Base-by-base conservation (phyloP, 2,113 vertebrate species). In the Syngnathus floridae region DNA sequence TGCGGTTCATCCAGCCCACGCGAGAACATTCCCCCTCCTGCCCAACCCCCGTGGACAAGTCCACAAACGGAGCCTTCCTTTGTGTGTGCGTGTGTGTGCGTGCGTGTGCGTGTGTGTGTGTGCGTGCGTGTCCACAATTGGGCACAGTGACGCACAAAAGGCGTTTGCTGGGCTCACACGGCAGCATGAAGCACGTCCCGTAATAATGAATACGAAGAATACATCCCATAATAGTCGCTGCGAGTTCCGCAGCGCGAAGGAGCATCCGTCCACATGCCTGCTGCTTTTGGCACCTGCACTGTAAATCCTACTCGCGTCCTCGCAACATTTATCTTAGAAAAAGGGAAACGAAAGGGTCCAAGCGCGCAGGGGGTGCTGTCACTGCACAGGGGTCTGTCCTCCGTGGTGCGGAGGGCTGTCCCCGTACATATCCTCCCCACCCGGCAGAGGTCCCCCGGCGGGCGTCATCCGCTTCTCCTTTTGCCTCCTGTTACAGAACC, bases 391-490 rank as follows among this genome's bases (percentile, higher is more conserved):
- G 88, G 96, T 97, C 87, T 95, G 96, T 88, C 93, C 95, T 90
- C 95, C 95, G 85, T 94, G 95, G 88, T 96, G 96, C 82, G 95
- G 95, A 85, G 95, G 95, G 82, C 93, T 95, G 93, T 97, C 95
- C 91, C 94, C 95, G 90, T 96, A 98, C 90, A 95, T 93, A 91
- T 99, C 96, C 92, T 98, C 96, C 84, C 92, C 91, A 83, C 94
- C 95, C 72, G 94, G 88, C 83, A 96, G 89, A 88, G 93, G 91
- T 88, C 95, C 95, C 88, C 94, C 93, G 74, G 90, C 93, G 81
- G 96, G 95, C 59, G 96, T 99, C 96, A 99, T 99, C 80, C 96
- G 91, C 92, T 99, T 99, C 93, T 99, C 96, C 90, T 99, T 99
- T 90, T 99, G 96, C 90, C 96, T 91, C 92, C 96, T 91, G 92